phyloP scores from a whole-genome alignment of 1,140 invertebrate species.

The Drosophila arizonae region DNA sequence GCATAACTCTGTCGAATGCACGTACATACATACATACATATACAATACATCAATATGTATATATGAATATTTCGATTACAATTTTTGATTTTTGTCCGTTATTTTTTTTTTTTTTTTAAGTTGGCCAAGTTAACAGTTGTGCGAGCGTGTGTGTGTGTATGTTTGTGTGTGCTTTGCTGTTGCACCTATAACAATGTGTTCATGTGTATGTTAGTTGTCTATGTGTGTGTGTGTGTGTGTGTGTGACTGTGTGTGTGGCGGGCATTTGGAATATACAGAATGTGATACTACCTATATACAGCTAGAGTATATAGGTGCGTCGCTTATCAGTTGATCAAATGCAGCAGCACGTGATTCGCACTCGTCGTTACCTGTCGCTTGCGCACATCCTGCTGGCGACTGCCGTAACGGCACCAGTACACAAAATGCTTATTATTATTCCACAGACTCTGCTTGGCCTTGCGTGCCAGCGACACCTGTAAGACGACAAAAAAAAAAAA shows the following conservation, averaged over 20 bases:
- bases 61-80: constrained; percentile 2
- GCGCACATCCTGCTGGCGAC: constrained; percentile 86
- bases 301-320: constrained; percentile 13
- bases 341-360: constrained; percentile 74
- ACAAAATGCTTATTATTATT: constrained; percentile 88
- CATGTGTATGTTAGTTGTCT: constrained; percentile 40
- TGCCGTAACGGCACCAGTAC: constrained; percentile 87
- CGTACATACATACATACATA: neutral
- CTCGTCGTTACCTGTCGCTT: constrained; percentile 85
- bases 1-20: neutral
- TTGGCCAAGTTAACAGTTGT: constrained; percentile 14
- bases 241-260: constrained; percentile 21
- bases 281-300: constrained; percentile 31
- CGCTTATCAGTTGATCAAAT: constrained; percentile 74
- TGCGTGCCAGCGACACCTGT: constrained; percentile 78
- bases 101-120: neutral
- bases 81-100: neutral
- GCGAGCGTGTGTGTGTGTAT: neutral
- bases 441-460: constrained; percentile 83
- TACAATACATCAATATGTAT: neutral
- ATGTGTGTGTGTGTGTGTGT: constrained; percentile 10
- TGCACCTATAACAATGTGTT: neutral
- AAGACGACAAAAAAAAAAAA: neutral
- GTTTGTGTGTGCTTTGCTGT: constrained; percentile 2
- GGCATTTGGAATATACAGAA: neutral